A percentile compares a stretch with the other conserved stretches of the same genome.
Evolutionary conservation across 2,113 vertebrate genomes (phyloP).

Genomic region (Struthio camelus): DNA sequence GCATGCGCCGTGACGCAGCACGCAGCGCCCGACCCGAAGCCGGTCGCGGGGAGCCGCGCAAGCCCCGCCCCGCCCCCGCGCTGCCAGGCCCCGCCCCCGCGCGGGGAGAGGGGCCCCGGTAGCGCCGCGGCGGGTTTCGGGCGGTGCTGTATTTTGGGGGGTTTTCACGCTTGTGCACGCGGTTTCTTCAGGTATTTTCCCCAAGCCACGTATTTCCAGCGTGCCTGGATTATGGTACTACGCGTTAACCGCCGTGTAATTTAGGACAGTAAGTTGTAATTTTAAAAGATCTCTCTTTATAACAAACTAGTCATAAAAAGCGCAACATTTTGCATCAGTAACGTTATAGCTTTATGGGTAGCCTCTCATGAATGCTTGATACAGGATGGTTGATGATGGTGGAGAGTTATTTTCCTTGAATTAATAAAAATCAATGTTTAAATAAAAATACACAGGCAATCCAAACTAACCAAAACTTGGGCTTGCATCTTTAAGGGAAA

Average conservation of each 20-base stretch:
- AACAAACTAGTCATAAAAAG: accelerated
- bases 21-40: neutral
- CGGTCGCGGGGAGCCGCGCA: no score
- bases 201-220: no score
- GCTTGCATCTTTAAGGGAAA: conserved; percentile 76
- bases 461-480: conserved; percentile 10
- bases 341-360: neutral
- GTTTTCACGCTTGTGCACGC: neutral
- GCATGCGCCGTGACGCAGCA: neutral
- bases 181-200: no score
- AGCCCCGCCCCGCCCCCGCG: neutral
- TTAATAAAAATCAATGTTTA: neutral
- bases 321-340: accelerated
- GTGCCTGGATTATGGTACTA: no score
- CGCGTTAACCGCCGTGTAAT: neutral
- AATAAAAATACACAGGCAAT: neutral
- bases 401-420: neutral
- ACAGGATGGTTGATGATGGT: neutral
- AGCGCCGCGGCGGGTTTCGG: no score
- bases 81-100: neutral
- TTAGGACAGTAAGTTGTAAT: neutral
- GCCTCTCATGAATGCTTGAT: neutral
- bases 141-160: no score
- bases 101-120: no score
- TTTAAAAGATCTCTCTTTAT: accelerated